Evolutionary conservation across 2,113 vertebrate genomes (phyloP), one percentile per base, ranked within the genome.

Genomic region (Vicugna pacos): DNA sequence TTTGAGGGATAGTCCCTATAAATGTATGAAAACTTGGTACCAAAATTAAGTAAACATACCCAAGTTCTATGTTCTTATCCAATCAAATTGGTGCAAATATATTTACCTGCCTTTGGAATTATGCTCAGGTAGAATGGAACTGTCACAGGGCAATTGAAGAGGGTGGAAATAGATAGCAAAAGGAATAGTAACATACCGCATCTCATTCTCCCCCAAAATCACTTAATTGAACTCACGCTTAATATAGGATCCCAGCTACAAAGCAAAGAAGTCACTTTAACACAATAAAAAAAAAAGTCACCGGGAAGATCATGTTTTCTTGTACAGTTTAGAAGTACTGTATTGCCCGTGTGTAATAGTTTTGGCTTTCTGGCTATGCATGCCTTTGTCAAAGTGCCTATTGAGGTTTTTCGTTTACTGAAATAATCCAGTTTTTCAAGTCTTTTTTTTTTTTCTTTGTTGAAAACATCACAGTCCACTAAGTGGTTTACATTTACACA

Each of bases 391-490:
- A 16, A 50, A 94, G 46, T 91, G 48, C 35, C 20, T 52, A 5
- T 17, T 52, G 30, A 77, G n/a, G 8, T 3, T 56, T 85, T 85
- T 65, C 50, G 28, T 93, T 94, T 64, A 64, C 60, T 30, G 5
- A 90, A 48, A 94, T 42, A 75, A 79, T 92, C 42, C 67, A n/a
- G 32, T 46, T 97, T 92, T 82, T 48, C 14, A 84, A 76, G 26
- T 64, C n/a, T 48, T 69, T 58, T 94, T 30, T 94, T 30, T 42
- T 69, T 58, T 38, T 69, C 64, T 38, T 76, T 48, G 11, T 73
- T 54, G 46, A 79, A 81, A 85, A 84, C 11, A 22, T 85, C 75
- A 58, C 48, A n/a, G 16, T 42, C 54, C 60, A 60, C 28, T 35
- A 58, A 94, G 42, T 90, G 24, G 38, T 42, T 42, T 42, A 42